Evolutionary conservation across 2,888 invertebrate species (phyloP), one percentile per base, ranked within the genome.

Genomic region (Epinotia brunnichana): DNA sequence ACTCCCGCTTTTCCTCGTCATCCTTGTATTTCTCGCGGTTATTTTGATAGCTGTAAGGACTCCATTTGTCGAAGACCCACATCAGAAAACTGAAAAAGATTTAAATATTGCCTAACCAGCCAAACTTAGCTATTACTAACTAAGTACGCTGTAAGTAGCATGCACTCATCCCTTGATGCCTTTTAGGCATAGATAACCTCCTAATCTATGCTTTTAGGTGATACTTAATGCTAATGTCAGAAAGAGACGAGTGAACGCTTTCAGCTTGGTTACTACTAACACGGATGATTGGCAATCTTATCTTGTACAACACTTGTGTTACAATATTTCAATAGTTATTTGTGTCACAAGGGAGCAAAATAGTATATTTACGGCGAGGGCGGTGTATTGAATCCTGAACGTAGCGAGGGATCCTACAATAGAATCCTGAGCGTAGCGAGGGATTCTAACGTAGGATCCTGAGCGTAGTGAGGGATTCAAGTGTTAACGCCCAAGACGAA

Each of bases 11-110:
- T 83, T 98, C 98, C 78, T 98, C 97, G 79, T 98, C 98, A 72
- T 98, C 96, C 83, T 96, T 97, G 85, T 98, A 98, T 83, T 97
- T 98, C 74, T 98, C 97, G 9, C 97, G 94, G 85, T 98, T 98
- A 85, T 99, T 99, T 82, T 97, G 98, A 85, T 98, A 99, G 81
- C 99, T 99, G 91, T 98, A 99, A 0, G 99, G 99, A 82, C 98
- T 98, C 96, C 98, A 98, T 75, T 97, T 97, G 88, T 99, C 99
- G 86, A 99, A 99, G 2, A 98, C 94, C 97, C 98, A 99, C 96
- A 99, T 97, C 0, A 99, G 93, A 69, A 98, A 95, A 85, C 97
- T 97, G 85, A 56, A 90, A 92, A 7, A 48, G 35, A 48, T n/a
- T 48, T 15, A 5, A 7, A 48, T n/a, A 48, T 48, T n/a, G 5